Base-by-base conservation (phyloP, 2,888 invertebrate species). In the Cheilosia urbana region DNA sequence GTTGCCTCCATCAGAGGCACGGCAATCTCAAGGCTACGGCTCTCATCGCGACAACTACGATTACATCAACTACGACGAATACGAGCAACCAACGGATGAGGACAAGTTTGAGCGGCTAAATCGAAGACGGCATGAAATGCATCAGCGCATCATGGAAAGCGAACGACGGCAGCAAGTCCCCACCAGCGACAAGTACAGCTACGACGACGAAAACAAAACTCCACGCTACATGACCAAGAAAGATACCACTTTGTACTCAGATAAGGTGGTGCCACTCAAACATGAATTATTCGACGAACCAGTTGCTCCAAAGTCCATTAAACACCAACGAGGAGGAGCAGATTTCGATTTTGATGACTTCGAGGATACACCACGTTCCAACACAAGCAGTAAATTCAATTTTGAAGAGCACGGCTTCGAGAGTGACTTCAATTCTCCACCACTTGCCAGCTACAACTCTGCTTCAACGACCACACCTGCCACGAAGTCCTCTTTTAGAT, bases 401-500 rank as follows among this genome's bases (percentile, higher is more conserved):
- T 92, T 92, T 69, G 92, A 92, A 57, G 91, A 91, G 55, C 89
- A 90, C 45, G 92, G 92, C 15, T 92, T 92, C 69, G 92, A 92
- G 77, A 92, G 92, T 37, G 92, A 92, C 78, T 92, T 92, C 72
- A 92, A 92, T 89, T 91, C 92, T 19, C 88, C 89, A 57, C 88
- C 89, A 17, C 91, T 90, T 0, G 90, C 91, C 79, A 91, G 91
- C 57, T 91, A 90, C 63, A 91, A 89, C 71, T 91, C 91, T 0
- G 90, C 90, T 77, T 66, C 81, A 81, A 89, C 88, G 66, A 89
- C 88, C 6, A 88, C 89, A 6, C 88, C 89, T 37, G 89, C 88
- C n/a, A 89, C 89, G 24, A 92, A 92, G 73, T 91, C 92, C 1
- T 90, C 91, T 11, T 93, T 93, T 75, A 91, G 94, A 49, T 94